Evolutionary conservation across 2,113 vertebrate genomes (phyloP), one percentile per base, ranked within the genome.

Genomic region (Varanus komodoensis): DNA sequence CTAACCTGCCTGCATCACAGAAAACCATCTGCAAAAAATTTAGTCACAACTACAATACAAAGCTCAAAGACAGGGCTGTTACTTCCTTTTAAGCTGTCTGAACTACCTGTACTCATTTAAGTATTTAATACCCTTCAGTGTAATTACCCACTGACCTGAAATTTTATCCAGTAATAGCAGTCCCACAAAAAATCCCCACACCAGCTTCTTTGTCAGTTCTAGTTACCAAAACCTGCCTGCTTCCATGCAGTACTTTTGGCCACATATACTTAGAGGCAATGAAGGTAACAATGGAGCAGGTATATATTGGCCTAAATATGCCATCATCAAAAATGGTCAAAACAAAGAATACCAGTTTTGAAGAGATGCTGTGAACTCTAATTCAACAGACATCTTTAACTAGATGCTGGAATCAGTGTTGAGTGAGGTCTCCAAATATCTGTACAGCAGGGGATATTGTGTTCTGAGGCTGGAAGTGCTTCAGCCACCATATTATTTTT

Each of bases 81-180:
- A 81, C 75, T 91, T 71, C 92, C 84, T 93, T 85, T 87, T 93
- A 92, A 92, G 82, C 17, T 91, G 54, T n/a, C 61, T 87, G 89
- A 88, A 71, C 2, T 73, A 81, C 89, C 11, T 86, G 69, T 19
- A 81, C 83, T 93, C 81, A 89, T 90, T 67, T 3, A 17, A 90
- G 83, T 83, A 93, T 19, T 87, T 93, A 85, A 94, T 29, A 93
- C 75, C 75, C 14, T 38, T 94, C 91, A 94, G 89, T 77, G 81
- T n/a, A 93, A 61, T 21, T 94, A 89, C 89, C 93, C 86, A 91
- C 92, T 82, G 67, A 94, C 91, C 89, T 97, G 96, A 97, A 97
- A 97, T 96, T 93, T 95, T 92, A 97, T 89, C 95, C 95, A 94
- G 92, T 87, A 86, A 68, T 0, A 94, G 88, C 54, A 93, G 92